Conservation (phyloP, 1,140 invertebrate genomes). For the Plutomurus gul region DNA sequence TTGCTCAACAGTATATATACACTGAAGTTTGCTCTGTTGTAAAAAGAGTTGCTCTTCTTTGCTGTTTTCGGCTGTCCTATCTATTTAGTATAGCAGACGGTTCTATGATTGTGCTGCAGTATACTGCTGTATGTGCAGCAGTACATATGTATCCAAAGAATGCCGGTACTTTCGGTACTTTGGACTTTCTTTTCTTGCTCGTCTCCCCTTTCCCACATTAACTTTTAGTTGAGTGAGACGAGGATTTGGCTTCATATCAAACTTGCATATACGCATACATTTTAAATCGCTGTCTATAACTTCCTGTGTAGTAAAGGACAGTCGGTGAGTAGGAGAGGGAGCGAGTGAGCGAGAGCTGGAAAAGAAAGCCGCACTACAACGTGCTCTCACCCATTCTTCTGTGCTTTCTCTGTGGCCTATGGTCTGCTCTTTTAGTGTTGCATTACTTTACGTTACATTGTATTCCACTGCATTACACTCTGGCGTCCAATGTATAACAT, state of each 20-base stretch:
- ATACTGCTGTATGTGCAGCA: not conserved
- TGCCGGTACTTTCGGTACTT: not conserved
- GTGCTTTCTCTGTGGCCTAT: not conserved
- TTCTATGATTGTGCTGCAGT: not conserved
- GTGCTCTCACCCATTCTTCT: not conserved
- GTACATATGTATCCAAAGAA: not conserved
- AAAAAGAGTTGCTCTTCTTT: too few relatives aligned
- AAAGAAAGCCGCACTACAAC: too few relatives aligned
- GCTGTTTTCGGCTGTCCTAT: too few relatives aligned
- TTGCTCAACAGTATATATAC: not conserved
- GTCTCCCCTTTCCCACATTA: not conserved
- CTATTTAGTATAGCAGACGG: too few relatives aligned
- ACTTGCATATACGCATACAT: slow-evolving; percentile 9
- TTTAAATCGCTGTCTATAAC: not conserved
- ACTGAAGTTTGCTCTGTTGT: too few relatives aligned
- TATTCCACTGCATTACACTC: not conserved
- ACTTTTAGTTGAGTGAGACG: slow-evolving; percentile 23
- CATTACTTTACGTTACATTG: not conserved
- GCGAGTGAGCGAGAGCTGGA: too few relatives aligned
- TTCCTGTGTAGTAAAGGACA: too few relatives aligned
- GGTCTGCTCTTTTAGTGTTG: not conserved
- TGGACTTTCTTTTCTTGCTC: not conserved
- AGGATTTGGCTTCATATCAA: slow-evolving; percentile 25
- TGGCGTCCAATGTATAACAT: not conserved
- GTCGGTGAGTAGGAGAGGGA: too few relatives aligned